phyloP scores from a whole-genome alignment of 2,888 invertebrate genomes.

The Leptinotarsa tumamoca region DNA sequence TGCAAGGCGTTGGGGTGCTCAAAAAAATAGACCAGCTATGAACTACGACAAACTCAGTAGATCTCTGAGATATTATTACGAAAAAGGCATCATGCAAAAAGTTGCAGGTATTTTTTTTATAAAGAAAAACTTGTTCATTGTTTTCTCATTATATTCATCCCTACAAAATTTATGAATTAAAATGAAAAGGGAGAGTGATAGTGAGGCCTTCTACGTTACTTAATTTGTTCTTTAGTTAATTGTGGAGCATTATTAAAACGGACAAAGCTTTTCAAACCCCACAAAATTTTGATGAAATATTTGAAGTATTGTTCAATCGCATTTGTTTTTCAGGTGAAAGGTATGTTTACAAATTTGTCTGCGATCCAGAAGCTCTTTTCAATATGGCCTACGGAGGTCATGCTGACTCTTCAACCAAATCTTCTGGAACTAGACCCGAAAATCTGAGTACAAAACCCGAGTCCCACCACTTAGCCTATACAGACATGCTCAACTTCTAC shows the following conservation, averaged over 20 bases:
- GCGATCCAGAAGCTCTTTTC: conserved; percentile 92
- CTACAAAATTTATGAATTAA: no score
- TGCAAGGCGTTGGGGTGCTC: conserved; percentile 94
- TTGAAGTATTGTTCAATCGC: background rate
- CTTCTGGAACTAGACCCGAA: conserved; percentile 56
- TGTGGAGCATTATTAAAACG: no score
- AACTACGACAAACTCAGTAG: conserved; percentile 96
- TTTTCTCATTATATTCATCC: background rate
- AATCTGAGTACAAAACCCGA: conserved; percentile 61
- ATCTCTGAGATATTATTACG: conserved; percentile 95
- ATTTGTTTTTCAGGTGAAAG: conserved; percentile 78
- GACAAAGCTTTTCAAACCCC: no score
- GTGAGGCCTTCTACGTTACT: no score
- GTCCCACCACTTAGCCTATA: conserved; percentile 63
- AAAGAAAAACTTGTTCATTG: background rate
- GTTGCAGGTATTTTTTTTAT: conserved; percentile 77
- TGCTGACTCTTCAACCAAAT: conserved; percentile 51
- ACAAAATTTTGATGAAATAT: no score
- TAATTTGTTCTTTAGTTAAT: no score
- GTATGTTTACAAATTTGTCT: conserved; percentile 97
- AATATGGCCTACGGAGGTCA: conserved; percentile 78
- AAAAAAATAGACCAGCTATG: conserved; percentile 97
- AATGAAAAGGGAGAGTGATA: no score
- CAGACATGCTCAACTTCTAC: conserved; percentile 66
- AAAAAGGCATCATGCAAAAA: conserved; percentile 99